A percentile compares a stretch with the other conserved stretches of the same genome.
These are phyloP conservation scores for Nautilus pompilius DNA, from an alignment of 1,140 invertebrate genomes.

Conservation along the genomic window DNA sequence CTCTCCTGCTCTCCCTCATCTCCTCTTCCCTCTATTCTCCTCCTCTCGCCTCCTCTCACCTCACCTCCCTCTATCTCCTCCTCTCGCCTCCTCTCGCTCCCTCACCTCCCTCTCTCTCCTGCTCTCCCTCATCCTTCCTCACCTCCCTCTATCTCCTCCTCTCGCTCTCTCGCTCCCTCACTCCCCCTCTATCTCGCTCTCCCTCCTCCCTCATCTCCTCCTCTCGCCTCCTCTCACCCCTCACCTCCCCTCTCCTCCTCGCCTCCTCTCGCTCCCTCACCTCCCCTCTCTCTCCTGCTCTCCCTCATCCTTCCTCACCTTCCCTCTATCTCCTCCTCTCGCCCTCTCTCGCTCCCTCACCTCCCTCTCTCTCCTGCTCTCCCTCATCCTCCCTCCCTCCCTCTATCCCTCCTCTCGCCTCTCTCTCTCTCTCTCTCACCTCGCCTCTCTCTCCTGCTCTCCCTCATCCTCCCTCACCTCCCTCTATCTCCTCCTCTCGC, in stretches of 20 bases:
- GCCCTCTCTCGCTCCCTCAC: not conserved
- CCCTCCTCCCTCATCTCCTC: not conserved
- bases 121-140: not conserved
- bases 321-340: not conserved
- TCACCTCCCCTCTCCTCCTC: too few relatives aligned
- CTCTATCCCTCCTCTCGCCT: constrained; percentile 1
- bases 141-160: constrained; percentile 1
- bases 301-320: not conserved
- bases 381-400: not conserved
- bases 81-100: too few relatives aligned
- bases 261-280: too few relatives aligned
- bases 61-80: too few relatives aligned
- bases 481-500: not conserved
- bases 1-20: not conserved
- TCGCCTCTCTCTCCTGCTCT: not conserved
- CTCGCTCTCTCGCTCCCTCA: not conserved
- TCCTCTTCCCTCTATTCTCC: not conserved
- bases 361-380: not conserved
- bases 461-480: not conserved
- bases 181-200: not conserved
- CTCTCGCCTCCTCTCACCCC: too few relatives aligned
- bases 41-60: not conserved
- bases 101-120: too few relatives aligned
- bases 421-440: not conserved
- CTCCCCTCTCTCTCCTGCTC: too few relatives aligned